phyloP scores from a whole-genome alignment of 2,113 vertebrate species.

The Serilophus lunatus region DNA sequence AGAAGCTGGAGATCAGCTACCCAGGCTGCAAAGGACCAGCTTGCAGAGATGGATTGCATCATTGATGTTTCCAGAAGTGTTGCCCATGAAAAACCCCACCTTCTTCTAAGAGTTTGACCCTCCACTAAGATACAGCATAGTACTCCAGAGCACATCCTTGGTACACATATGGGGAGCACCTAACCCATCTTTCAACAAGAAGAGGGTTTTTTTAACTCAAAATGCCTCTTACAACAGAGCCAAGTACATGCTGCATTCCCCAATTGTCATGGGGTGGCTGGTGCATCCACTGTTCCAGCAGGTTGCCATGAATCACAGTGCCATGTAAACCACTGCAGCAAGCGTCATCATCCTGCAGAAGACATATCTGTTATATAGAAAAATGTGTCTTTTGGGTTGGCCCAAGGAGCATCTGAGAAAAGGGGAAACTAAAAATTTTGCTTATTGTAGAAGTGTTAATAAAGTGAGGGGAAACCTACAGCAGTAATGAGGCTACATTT shows the following conservation, averaged over 20 bases:
- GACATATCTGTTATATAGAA: background rate
- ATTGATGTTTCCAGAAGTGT: background rate
- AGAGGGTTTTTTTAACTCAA: background rate
- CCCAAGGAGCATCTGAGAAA: background rate
- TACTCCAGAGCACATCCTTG: background rate
- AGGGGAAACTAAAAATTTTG: background rate
- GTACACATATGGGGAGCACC: background rate
- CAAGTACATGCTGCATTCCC: background rate
- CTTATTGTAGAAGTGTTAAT: background rate
- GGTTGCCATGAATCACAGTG: background rate
- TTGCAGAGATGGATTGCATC: background rate
- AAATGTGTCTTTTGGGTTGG: background rate
- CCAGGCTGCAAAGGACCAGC: background rate
- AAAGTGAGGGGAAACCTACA: background rate
- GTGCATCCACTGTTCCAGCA: background rate
- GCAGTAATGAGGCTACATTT: background rate
- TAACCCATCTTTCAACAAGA: background rate
- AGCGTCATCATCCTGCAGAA: background rate
- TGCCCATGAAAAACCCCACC: rapidly evolving
- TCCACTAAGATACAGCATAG: background rate
- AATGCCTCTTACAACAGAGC: background rate
- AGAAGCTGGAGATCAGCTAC: background rate
- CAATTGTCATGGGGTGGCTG: rapidly evolving
- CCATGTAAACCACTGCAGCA: background rate
- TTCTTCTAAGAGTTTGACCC: background rate